phyloP scores from a whole-genome alignment of 2,797 vertebrate species.

The Phalloptychus januarius region DNA sequence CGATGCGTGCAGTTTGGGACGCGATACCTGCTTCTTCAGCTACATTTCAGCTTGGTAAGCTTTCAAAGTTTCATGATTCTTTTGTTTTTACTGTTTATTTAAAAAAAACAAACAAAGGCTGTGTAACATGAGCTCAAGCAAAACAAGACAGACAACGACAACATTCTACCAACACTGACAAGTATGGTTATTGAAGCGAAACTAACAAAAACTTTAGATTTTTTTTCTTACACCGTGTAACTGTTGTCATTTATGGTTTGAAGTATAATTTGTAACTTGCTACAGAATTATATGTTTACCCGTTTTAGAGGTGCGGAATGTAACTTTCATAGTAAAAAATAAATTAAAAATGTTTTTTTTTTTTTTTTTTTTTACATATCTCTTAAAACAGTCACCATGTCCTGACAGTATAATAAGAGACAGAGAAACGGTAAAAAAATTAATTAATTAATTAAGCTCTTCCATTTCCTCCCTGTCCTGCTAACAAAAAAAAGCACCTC shows the following conservation, averaged over 20 bases:
- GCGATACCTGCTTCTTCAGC: slow-evolving; percentile 43
- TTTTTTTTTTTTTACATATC: background rate
- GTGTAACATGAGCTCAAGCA: background rate
- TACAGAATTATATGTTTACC: background rate
- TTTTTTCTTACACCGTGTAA: background rate
- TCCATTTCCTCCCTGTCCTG: too few species aligned
- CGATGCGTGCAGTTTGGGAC: slow-evolving; percentile 29
- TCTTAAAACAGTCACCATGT: too few species aligned
- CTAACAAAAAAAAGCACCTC: too few species aligned
- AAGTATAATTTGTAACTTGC: background rate
- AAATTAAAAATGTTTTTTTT: background rate
- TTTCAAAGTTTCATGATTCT: slow-evolving; percentile 9
- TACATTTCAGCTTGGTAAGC: slow-evolving; percentile 25
- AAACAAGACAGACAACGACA: background rate
- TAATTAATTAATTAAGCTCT: too few species aligned
- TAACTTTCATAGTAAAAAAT: too few species aligned
- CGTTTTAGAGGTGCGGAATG: background rate
- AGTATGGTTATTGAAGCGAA: background rate
- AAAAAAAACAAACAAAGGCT: background rate
- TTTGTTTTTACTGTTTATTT: background rate
- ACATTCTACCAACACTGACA: background rate
- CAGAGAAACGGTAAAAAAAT: too few species aligned
- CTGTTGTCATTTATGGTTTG: background rate
- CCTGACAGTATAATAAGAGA: too few species aligned
- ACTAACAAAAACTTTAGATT: background rate